Base-by-base conservation (phyloP, 2,888 invertebrate species). In the Galeopsomyia nigrocyanea region DNA sequence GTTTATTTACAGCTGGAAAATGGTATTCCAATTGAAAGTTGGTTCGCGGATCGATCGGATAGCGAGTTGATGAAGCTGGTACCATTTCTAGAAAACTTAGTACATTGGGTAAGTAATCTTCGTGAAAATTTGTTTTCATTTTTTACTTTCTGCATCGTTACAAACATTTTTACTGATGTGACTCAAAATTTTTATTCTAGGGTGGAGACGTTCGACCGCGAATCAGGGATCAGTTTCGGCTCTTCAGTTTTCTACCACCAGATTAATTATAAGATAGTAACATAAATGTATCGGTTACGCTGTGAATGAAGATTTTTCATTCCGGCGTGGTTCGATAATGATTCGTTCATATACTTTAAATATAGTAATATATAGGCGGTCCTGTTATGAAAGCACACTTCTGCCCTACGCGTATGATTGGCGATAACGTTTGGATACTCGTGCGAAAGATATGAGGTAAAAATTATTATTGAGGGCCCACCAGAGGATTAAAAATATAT, bases 21-120 rank as follows among this genome's bases (percentile, higher is more conserved):
- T 87, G 98, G 98, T 31, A 97, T 98, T 78, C 98, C 98, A 0
- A 98, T 98, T 79, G 97, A 97, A 88, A 96, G 96, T 87, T 98
- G 98, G 98, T 98, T 97, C 87, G 92, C 95, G 78, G 97, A 97
- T 88, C 91, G 93, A 82, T 91, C 90, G 65, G 98, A 98, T 88
- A 92, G 92, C 50, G 98, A 98, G 84, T 90, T 98, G 67, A 91
- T 97, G 81, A 97, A 97, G 84, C 88, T 98, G 79, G 88, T 98
- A 87, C 97, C 97, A 47, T 97, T 98, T 88, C 88, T 98, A 79
- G 96, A 97, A 86, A 91, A 93, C 81, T 89, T 97, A 76, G 93
- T 94, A 57, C 90, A 91, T 83, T 91, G 93, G 89, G 95, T 94
- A 87, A 88, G 90, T 87, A 66, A 61, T n/a, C 56, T 50, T 10